These are phyloP conservation scores for Cygnus buccinator DNA, from an alignment of 2,113 vertebrate species.

Conservation along the genomic window DNA sequence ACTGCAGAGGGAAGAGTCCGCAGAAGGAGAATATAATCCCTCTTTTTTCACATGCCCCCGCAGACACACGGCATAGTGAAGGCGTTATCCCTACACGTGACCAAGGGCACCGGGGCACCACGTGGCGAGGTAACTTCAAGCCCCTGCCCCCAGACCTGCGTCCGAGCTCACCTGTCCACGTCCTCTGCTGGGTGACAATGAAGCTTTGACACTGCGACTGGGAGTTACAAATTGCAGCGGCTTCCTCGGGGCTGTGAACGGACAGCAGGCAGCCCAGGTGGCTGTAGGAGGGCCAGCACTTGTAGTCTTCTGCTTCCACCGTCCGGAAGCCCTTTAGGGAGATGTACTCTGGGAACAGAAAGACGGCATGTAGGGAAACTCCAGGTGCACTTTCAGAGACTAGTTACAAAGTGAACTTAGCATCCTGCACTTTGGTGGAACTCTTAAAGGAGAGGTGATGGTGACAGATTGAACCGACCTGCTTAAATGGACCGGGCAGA, in stretches of 20 bases:
- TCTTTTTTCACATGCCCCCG: fast-evolving
- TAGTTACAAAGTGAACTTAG: fast-evolving
- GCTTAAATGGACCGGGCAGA: not conserved
- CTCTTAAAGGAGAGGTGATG: not conserved
- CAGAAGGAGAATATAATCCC: not conserved
- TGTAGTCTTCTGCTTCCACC: conserved; percentile 79
- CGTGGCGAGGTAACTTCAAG: not conserved
- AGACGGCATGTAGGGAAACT: not conserved
- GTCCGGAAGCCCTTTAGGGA: conserved; percentile 78
- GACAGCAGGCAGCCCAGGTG: conserved; percentile 87
- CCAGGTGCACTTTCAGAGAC: not conserved
- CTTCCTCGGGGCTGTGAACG: conserved; percentile 81
- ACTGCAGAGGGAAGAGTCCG: not conserved
- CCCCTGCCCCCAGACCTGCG: not conserved
- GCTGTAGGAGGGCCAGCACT: conserved; percentile 91
- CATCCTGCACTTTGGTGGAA: not conserved
- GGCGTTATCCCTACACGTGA: fast-evolving
- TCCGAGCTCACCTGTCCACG: conserved; percentile 85
- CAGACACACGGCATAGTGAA: not conserved
- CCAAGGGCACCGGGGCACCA: not conserved
- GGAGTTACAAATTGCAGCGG: conserved; percentile 82
- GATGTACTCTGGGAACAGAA: conserved; percentile 79
- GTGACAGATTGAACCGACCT: not conserved
- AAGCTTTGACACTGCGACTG: conserved; percentile 85
- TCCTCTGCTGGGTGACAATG: conserved; percentile 77